A percentile compares a stretch with the other conserved stretches of the same genome.
Conservation (phyloP, 37 sponge, comb jelly and placozoan species). For the Ephydatia muelleri region DNA sequence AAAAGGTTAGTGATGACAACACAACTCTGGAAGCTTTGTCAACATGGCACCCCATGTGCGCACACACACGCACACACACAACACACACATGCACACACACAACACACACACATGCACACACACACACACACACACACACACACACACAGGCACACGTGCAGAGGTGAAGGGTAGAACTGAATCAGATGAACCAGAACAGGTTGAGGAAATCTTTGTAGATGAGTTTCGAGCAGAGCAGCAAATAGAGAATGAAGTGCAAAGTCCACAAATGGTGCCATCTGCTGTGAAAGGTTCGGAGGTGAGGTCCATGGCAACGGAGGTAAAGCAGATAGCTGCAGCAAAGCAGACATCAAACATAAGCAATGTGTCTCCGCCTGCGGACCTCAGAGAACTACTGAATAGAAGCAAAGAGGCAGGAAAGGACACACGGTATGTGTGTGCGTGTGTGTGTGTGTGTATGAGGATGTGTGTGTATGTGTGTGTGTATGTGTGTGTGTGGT, state of each 20-base stretch:
- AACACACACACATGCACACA: neutral
- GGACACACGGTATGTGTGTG: conserved; percentile 5
- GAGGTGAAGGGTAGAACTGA: neutral
- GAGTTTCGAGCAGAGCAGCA: conserved; percentile 31
- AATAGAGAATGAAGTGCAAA: conserved; percentile 3
- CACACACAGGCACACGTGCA: neutral
- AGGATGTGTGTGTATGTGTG: neutral
- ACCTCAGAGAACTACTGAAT: conserved; percentile 16
- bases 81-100: too few species aligned
- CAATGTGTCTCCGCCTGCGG: neutral
- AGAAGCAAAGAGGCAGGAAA: conserved; percentile 12
- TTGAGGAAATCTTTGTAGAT: conserved; percentile 4
- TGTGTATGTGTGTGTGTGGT: neutral
- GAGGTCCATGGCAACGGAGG: conserved; percentile 15
- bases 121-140: neutral
- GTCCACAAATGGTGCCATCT: neutral
- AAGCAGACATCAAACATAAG: neutral
- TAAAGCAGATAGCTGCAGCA: neutral
- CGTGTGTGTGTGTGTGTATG: conserved; percentile 23
- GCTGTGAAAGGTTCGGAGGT: conserved; percentile 21
- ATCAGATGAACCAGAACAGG: neutral
- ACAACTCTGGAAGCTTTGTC: too few species aligned
- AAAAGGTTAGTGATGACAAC: neutral
- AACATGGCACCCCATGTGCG: too few species aligned
- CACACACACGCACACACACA: too few species aligned